Percentiles rank a stretch among this genome's conserved stretches.
phyloP scores from a whole-genome alignment of 2,797 vertebrate species.

The Pogoniulus pusillus region DNA sequence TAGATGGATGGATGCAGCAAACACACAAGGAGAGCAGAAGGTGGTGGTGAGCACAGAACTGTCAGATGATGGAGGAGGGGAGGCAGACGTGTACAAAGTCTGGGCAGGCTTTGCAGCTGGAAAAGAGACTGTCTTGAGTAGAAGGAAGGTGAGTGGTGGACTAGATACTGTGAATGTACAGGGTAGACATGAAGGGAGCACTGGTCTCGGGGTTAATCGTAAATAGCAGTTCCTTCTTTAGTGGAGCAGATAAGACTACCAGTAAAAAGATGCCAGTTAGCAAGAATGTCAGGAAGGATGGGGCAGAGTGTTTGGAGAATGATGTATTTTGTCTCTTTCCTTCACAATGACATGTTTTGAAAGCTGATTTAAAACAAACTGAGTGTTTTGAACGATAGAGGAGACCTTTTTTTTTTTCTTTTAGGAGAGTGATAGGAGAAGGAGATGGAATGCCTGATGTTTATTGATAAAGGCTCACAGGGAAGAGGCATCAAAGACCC shows the following conservation, averaged over 20 bases:
- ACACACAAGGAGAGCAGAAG: neutral
- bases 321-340: neutral
- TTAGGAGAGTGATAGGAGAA: neutral
- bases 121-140: neutral
- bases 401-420: neutral
- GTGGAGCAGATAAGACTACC: neutral
- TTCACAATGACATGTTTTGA: slow-evolving; percentile 30
- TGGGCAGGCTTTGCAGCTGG: neutral
- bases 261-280: neutral
- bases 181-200: neutral
- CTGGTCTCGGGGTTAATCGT: neutral
- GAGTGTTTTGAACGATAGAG: neutral
- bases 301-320: neutral
- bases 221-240: neutral
- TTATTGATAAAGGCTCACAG: neutral
- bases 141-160: neutral
- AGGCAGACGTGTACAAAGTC: neutral
- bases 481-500: neutral
- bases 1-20: neutral
- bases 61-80: neutral
- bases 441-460: neutral
- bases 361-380: slow-evolving; percentile 15
- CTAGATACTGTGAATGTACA: rapidly evolving
- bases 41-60: neutral
- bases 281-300: slow-evolving; percentile 14